These are phyloP conservation scores for Lucilia cuprina DNA, from an alignment of 1,140 invertebrate species.

Conservation along the genomic window DNA sequence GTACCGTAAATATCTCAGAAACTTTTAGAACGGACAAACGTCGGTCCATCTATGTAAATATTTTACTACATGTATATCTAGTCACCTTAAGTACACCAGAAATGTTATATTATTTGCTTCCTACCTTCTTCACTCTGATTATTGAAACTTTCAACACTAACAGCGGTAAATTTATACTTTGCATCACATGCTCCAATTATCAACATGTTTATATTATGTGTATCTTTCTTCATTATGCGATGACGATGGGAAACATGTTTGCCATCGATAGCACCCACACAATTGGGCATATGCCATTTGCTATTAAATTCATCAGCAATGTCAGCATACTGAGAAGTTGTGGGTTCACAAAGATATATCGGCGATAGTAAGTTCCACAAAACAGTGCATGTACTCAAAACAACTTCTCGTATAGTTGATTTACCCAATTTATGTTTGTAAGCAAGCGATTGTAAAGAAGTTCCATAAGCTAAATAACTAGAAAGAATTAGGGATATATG, in stretches of 20 bases:
- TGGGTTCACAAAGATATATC: neutral
- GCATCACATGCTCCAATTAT: neutral
- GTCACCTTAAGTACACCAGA: no score
- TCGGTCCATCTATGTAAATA: no score
- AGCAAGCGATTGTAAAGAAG: neutral
- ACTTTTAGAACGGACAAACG: no score
- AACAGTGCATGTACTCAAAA: neutral
- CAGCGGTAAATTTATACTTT: neutral
- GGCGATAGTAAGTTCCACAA: neutral
- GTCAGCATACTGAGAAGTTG: neutral
- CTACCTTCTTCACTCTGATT: neutral
- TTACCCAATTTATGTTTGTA: neutral
- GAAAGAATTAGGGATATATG: neutral
- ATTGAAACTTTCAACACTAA: neutral
- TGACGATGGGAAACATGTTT: neutral
- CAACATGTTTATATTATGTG: neutral
- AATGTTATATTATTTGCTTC: no score
- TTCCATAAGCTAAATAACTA: neutral
- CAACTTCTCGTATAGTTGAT: neutral
- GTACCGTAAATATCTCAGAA: no score
- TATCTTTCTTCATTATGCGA: neutral
- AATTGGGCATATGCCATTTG: neutral
- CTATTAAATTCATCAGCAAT: neutral
- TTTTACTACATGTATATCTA: no score
- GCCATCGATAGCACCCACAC: neutral